Evolutionary conservation across 2,797 vertebrate species (phyloP).

Genomic region (Bryconaethiops microstoma): DNA sequence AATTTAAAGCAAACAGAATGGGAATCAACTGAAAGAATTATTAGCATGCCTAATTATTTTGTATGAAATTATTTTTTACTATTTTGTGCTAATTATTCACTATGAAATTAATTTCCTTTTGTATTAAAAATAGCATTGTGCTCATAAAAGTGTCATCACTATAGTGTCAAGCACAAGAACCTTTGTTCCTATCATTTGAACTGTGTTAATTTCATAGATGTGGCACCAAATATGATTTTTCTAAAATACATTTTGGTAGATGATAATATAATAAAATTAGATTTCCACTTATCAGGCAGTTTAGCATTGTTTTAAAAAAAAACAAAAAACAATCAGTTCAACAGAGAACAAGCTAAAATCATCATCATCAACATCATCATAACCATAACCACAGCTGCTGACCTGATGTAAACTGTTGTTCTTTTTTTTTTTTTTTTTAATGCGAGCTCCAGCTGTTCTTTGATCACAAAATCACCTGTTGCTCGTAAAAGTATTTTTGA

Average conservation of each 20-base stretch:
- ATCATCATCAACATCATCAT: constrained; percentile 41
- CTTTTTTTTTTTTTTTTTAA: constrained; percentile 26
- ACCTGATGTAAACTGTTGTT: constrained; percentile 34
- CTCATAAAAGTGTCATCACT: constrained; percentile 38
- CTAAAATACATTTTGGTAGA: not conserved
- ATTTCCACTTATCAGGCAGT: not conserved
- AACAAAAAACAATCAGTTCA: too few species aligned
- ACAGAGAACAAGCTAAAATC: constrained; percentile 27
- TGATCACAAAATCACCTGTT: constrained; percentile 54
- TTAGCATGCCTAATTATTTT: constrained; percentile 2
- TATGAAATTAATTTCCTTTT: constrained; percentile 36
- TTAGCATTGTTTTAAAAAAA: too few species aligned
- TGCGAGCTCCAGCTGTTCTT: constrained; percentile 51
- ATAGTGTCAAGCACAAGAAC: constrained; percentile 39
- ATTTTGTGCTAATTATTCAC: too few species aligned
- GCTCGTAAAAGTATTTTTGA: constrained; percentile 53
- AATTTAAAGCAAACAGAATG: not conserved
- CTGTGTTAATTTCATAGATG: constrained; percentile 37
- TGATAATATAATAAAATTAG: too few species aligned
- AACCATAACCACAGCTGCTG: constrained; percentile 29
- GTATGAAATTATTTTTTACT: not conserved
- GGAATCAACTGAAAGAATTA: not conserved
- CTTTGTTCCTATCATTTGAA: constrained; percentile 44
- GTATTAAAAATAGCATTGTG: constrained; percentile 37
- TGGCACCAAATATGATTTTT: not conserved